Conservation (phyloP, 2,797 vertebrate species). For the Liparis tanakae region DNA sequence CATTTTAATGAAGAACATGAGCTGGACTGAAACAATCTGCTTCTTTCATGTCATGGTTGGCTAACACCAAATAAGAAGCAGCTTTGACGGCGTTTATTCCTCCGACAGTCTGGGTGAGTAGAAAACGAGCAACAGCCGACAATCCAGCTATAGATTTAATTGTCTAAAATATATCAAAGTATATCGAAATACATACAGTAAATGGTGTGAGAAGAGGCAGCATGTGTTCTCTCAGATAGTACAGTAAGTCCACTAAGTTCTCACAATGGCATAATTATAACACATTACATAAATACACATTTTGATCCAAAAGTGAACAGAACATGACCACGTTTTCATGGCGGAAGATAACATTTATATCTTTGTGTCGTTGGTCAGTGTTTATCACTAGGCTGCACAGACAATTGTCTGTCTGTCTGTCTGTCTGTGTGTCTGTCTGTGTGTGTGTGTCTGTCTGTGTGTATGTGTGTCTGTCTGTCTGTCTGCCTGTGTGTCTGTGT, state of each 20-base stretch:
- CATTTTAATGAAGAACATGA: constrained; percentile 14
- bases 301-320: constrained; percentile 38
- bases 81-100: neutral
- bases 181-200: constrained; percentile 56
- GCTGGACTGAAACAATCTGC: neutral
- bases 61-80: neutral
- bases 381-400: constrained; percentile 30
- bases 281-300: constrained; percentile 62
- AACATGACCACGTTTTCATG: constrained; percentile 26
- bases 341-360: constrained; percentile 44
- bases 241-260: constrained; percentile 61
- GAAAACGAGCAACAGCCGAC: constrained; percentile 5
- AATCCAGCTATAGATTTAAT: constrained; percentile 50
- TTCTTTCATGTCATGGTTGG: neutral
- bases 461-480: no score
- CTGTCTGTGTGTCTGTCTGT: constrained; percentile 33
- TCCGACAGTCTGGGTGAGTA: neutral
- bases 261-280: constrained; percentile 50
- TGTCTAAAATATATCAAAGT: constrained; percentile 45
- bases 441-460: constrained; percentile 6
- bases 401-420: constrained; percentile 13
- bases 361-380: constrained; percentile 59
- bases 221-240: constrained; percentile 41
- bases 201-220: constrained; percentile 47
- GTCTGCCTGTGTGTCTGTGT: no score